Base-by-base conservation (phyloP, 2,888 invertebrate genomes). In the Microplitis manilae region DNA sequence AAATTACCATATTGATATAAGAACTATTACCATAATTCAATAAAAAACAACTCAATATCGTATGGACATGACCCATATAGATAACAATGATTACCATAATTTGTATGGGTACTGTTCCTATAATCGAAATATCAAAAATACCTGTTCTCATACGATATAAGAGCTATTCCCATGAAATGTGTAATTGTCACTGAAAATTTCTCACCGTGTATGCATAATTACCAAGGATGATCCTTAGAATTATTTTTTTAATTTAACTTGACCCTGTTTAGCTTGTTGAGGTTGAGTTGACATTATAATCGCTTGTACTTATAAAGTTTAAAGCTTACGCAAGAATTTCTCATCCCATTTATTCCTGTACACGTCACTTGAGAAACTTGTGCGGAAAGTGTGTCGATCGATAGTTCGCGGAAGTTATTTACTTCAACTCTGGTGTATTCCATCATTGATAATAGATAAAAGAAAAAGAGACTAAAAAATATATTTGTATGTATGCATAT, bases 341-440 rank as follows among this genome's bases (percentile, higher is more conserved):
- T 70, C 20, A 68, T 68, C 41, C 41, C 5, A 40, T 5, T 38
- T 71, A 30, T 61, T 15, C 39, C 20, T 73, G 39, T 6, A 64
- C 17, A 20, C 64, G 9, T 40, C 30, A 15, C 17, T 8, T 61
- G 15, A 20, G n/a, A 68, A 75, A 69, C 39, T 65, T 50, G 40
- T 13, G 13, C 8, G 70, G 50, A 70, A 70, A 75, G 62, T 75
- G 70, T 75, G 70, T 30, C 75, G 20, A 75, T 75, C 75, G 75
- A 75, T 75, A 75, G 64, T 75, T 75, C 50, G 13, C n/a, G 1
- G 1, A 70, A 70, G 62, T 75, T 64, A 9, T 20, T 6, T 7
- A 8, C 50, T 9, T 38, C 39, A 59, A 69, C 40, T 62, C n/a
- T n/a, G 13, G 70, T 13, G 38, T 13, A 50, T 50, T 8, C 50